phyloP scores from a whole-genome alignment of 2,888 invertebrate genomes.

The Hypercompe scribonia region DNA sequence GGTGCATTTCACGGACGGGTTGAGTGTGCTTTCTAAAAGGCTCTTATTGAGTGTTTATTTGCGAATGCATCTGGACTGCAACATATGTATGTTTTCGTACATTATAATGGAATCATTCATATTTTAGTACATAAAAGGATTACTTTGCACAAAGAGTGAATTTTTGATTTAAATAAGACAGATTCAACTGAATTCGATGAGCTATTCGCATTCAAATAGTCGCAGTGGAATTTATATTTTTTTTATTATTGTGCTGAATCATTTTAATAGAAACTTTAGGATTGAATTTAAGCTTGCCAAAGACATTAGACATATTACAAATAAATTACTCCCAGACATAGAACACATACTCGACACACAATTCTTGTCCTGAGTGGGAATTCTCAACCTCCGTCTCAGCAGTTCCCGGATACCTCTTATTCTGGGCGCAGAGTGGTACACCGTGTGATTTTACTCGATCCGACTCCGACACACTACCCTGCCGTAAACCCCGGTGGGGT shows the following conservation, averaged over 20 bases:
- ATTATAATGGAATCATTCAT: constrained; percentile 33
- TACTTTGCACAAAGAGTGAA: constrained; percentile 26
- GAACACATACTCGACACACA: too few relatives aligned
- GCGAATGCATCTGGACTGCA: constrained; percentile 70
- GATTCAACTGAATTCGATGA: background rate
- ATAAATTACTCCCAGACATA: too few relatives aligned
- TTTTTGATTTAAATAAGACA: constrained; percentile 9
- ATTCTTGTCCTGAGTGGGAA: too few relatives aligned
- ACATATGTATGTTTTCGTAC: constrained; percentile 50
- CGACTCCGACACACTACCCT: too few relatives aligned
- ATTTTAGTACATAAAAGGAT: constrained; percentile 34
- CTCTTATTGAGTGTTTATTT: constrained; percentile 71
- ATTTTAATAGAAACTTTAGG: too few relatives aligned
- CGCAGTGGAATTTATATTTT: background rate
- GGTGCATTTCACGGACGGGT: constrained; percentile 72
- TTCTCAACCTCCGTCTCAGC: too few relatives aligned
- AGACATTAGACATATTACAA: too few relatives aligned
- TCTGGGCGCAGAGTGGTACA: too few relatives aligned
- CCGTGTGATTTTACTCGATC: too few relatives aligned
- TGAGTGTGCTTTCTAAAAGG: constrained; percentile 58
- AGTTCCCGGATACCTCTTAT: too few relatives aligned
- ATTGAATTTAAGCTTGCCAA: too few relatives aligned
- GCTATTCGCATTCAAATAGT: background rate
- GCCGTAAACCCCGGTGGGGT: too few relatives aligned
- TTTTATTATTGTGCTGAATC: background rate